phyloP scores from a whole-genome alignment of 2,888 invertebrate species.

The Rhimphoctona megacephalus region DNA sequence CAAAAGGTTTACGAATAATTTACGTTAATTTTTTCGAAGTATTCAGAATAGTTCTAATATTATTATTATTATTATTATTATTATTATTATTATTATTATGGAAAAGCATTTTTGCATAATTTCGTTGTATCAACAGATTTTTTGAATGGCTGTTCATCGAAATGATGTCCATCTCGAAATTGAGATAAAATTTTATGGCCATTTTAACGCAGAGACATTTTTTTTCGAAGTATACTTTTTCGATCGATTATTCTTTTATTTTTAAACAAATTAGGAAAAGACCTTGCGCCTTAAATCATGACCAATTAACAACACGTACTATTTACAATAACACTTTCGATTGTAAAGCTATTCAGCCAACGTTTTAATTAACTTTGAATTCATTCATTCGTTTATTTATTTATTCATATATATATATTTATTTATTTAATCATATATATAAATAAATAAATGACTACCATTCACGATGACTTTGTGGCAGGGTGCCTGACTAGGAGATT shows the following conservation, averaged over 20 bases:
- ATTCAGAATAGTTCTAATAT: not conserved
- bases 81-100: not conserved
- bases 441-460: slow-evolving; percentile 73
- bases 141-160: slow-evolving; percentile 16
- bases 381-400: slow-evolving; percentile 26
- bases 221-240: slow-evolving; percentile 16
- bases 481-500: slow-evolving; percentile 87
- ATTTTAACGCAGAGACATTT: not conserved
- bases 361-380: slow-evolving; percentile 24
- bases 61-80: not conserved
- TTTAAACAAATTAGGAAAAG: slow-evolving; percentile 3
- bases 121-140: not conserved
- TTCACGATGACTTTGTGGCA: slow-evolving; percentile 83
- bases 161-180: slow-evolving; percentile 11
- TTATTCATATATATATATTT: slow-evolving; percentile 29
- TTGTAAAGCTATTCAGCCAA: slow-evolving; percentile 63
- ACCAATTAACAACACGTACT: slow-evolving; percentile 20
- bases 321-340: slow-evolving; percentile 63
- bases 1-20: not conserved
- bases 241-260: slow-evolving; percentile 20
- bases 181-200: slow-evolving; percentile 36
- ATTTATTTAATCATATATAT: slow-evolving; percentile 27
- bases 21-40: not conserved
- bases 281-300: slow-evolving; percentile 25
- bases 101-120: not conserved